Base-by-base conservation (phyloP, 2,888 invertebrate species). In the Clostera curtula region DNA sequence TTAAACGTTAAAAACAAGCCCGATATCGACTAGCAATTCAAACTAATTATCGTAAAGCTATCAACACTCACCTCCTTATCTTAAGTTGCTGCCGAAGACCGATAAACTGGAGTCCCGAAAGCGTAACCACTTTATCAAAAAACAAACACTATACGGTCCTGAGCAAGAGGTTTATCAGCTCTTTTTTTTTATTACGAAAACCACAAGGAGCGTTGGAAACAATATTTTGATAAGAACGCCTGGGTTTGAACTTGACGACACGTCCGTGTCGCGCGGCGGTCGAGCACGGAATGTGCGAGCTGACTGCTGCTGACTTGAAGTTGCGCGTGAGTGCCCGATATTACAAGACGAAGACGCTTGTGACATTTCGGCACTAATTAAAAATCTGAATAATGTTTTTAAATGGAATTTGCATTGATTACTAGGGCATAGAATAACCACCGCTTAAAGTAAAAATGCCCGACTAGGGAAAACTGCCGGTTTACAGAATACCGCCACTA, bases 21-120 rank as follows among this genome's bases (percentile, higher is more conserved):
- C 51, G 43, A 49, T 40, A 37, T 40, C 33, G 31, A n/a, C 14
- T 36, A n/a, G 38, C 49, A 51, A 55, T 52, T 36, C 55, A 56
- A 55, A 64, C 59, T 71, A 75, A 75, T 75, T 79, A 79, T 79
- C 75, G 43, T 62, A 62, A 76, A 80, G 77, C 72, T 77, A 82
- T 82, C 82, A 62, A 43, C 40, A 62, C 80, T 82, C 76, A 82
- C 80, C 82, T 77, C 40, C 47, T 82, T 82, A 82, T 82, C 82
- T 60, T 36, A 61, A 68, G 67, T 64, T 48, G 68, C 56, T 54
- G 62, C 55, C 51, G 64, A 61, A 58, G 55, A 63, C 52, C 62
- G 71, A 72, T 72, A 75, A 67, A 56, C 51, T 45, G 43, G 45
- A 56, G 56, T 63, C 68, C 74, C 62, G 52, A 70, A 75, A 64